Base-by-base conservation (phyloP, 2,113 vertebrate species). In the Oryzias javanicus region DNA sequence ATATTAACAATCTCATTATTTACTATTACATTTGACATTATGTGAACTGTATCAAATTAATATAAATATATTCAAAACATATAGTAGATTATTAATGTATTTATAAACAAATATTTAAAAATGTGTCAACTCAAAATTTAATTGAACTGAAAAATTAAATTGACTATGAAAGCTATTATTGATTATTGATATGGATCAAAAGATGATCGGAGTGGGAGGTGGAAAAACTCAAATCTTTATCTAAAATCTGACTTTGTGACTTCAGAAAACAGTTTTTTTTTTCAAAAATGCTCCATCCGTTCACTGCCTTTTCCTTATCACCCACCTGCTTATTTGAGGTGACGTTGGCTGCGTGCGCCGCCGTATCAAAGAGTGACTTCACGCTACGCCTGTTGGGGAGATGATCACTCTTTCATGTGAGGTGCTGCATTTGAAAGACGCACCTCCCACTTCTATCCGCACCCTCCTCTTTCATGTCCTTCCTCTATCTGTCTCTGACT, bases 371-470 rank as follows among this genome's bases (percentile, higher is more conserved):
- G 44, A 45, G 27, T 55, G 20, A 5, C 25, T 22, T 5, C 6
- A 17, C 42, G 18, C 13, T 12, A 15, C 3, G n/a, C 22, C 27
- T 51, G 18, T n/a, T 14, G 53, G 14, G 5, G 16, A 40, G 63
- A 19, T 13, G 1, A 42, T 55, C 40, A 4, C 44, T 52, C 35
- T 67, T 66, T 55, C 44, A 53, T 19, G 14, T 5, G 10, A 50
- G 22, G n/a, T 15, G n/a, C 55, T 53, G 18, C 51, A 49, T 48
- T 15, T 58, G 55, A 65, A 52, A 7, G 0, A 22, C 44, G 19
- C 2, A 42, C 41, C 24, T 47, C 29, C 67, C 52, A 12, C 13
- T 55, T 52, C 42, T 60, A 49, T 74, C 69, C 66, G 46, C 62
- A n/a, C 63, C 53, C 52, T 15, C 24, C 12, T 25, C 48, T 41